phyloP scores from a whole-genome alignment of 2,888 invertebrate genomes.

The Tetramorium bicarinatum region DNA sequence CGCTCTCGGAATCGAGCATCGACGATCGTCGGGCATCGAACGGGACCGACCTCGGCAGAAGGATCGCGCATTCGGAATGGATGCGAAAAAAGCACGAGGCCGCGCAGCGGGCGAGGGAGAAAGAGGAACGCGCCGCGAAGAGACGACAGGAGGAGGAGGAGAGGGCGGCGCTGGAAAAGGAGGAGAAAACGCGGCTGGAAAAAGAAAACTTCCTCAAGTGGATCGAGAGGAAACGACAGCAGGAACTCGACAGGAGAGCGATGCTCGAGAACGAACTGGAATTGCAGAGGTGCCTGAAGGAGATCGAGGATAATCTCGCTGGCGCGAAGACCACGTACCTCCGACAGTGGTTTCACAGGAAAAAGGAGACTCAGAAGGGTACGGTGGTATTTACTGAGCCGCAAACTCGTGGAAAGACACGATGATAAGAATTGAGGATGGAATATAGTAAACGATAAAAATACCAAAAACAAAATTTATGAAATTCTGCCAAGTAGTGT shows the following conservation, averaged over 20 bases:
- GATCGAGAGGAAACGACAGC: constrained; percentile 85
- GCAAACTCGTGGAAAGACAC: not conserved
- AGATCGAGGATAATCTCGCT: constrained; percentile 79
- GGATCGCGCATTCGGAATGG: constrained; percentile 88
- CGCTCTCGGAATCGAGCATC: constrained; percentile 67
- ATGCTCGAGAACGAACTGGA: constrained; percentile 86
- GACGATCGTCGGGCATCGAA: constrained; percentile 51
- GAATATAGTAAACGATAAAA: too few relatives aligned
- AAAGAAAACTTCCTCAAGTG: constrained; percentile 86
- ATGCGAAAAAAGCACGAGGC: constrained; percentile 86
- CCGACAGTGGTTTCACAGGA: constrained; percentile 88
- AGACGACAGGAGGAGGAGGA: constrained; percentile 75
- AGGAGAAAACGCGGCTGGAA: constrained; percentile 84
- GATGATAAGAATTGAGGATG: not conserved
- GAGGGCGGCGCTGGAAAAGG: constrained; percentile 78
- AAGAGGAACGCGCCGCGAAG: constrained; percentile 76
- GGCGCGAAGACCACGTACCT: constrained; percentile 81
- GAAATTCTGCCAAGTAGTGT: too few relatives aligned
- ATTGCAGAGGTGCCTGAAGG: constrained; percentile 85
- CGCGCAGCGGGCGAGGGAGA: constrained; percentile 80
- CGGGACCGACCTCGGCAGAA: constrained; percentile 74
- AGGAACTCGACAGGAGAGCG: constrained; percentile 85
- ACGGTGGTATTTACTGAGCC: constrained; percentile 26
- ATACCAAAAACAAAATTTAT: too few relatives aligned
- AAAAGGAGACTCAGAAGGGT: constrained; percentile 89